Evolutionary conservation across 2,797 vertebrate species (phyloP).

Genomic region (Manis crassicaudata): DNA sequence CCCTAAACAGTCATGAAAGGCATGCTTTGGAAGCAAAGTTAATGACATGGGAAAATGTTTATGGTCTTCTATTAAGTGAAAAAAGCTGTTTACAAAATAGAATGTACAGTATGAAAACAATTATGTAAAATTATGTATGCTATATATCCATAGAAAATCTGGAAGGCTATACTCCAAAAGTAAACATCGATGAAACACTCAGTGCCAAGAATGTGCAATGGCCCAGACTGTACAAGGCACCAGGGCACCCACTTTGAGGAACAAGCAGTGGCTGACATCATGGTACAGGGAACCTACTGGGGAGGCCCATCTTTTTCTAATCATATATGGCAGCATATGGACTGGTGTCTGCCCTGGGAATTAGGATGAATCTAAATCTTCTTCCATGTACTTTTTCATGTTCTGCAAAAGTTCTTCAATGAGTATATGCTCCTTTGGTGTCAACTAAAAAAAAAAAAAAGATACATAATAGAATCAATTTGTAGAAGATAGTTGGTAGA

Average conservation of each 20-base stretch:
- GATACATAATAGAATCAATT: background rate
- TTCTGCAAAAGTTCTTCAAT: constrained; percentile 3
- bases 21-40: constrained; percentile 36
- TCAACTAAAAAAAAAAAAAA: background rate
- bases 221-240: background rate
- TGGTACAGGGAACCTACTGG: background rate
- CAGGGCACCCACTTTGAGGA: background rate
- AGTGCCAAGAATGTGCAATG: background rate
- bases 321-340: background rate
- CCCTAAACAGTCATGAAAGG: background rate
- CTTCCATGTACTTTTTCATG: background rate
- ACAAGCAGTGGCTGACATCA: background rate
- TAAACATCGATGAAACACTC: background rate
- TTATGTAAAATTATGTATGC: constrained; percentile 33
- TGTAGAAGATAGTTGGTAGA: background rate
- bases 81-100: constrained; percentile 50
- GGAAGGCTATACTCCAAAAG: background rate
- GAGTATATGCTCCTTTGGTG: background rate
- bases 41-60: background rate
- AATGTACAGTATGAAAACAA: constrained; percentile 48
- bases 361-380: background rate
- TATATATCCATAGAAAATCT: constrained; percentile 43
- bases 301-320: background rate
- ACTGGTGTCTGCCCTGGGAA: background rate
- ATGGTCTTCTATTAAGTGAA: constrained; percentile 9